These are phyloP conservation scores for Cheiracanthium punctorium DNA, from an alignment of 2,888 invertebrate genomes.

Conservation along the genomic window DNA sequence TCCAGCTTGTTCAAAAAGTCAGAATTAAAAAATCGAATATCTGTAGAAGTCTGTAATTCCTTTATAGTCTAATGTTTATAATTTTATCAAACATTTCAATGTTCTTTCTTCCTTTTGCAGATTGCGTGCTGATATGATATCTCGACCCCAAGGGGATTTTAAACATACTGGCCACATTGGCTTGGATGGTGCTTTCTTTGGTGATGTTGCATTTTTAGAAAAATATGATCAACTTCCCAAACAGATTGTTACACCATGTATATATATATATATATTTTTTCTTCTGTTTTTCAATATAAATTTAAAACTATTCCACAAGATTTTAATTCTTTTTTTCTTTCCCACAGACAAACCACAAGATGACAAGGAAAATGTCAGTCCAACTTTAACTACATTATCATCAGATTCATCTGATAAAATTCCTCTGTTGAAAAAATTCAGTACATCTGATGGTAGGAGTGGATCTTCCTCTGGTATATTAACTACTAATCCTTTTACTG, in stretches of 20 bases:
- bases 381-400: constrained; percentile 72
- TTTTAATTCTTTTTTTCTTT: neutral
- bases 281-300: neutral
- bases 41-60: too few relatives aligned
- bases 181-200: constrained; percentile 96
- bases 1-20: too few relatives aligned
- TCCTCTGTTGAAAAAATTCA: constrained; percentile 75
- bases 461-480: constrained; percentile 72
- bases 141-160: constrained; percentile 96
- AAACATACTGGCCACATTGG: constrained; percentile 98
- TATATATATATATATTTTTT: constrained; percentile 36
- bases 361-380: constrained; percentile 78
- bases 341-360: constrained; percentile 85
- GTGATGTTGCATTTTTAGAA: constrained; percentile 88
- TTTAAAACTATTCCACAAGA: neutral
- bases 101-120: constrained; percentile 29
- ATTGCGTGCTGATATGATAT: constrained; percentile 93
- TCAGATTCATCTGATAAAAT: constrained; percentile 76
- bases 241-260: constrained; percentile 88
- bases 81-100: too few relatives aligned
- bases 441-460: constrained; percentile 72
- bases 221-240: constrained; percentile 86
- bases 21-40: too few relatives aligned
- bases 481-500: too few relatives aligned
- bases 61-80: too few relatives aligned